Base-by-base conservation (phyloP, 1,140 invertebrate species). In the Drosophila albomicans region DNA sequence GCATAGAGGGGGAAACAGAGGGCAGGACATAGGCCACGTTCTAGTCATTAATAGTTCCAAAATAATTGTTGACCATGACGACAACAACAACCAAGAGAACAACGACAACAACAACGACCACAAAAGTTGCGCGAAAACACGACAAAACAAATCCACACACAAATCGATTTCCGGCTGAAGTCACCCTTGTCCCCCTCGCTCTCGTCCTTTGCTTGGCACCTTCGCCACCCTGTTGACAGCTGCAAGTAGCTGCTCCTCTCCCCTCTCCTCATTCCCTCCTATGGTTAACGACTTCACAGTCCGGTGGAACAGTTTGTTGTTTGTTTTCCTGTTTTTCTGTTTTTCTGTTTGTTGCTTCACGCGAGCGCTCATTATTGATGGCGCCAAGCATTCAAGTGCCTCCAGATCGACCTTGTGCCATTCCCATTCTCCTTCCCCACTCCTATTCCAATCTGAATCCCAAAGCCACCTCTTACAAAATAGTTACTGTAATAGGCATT, bases 61-160 rank as follows among this genome's bases (percentile, higher is more conserved):
- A 87, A 87, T 88, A 88, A 88, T 87, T 84, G 80, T 87, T 82
- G 84, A 88, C 84, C 85, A 84, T 82, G 75, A 68, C 75, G 61
- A 77, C 52, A 45, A 58, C 28, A 7, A 5, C 30, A 16, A 64
- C 65, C 7, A 41, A 3, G 38, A n/a, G 8, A 41, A 11, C 10
- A 11, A 64, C 68, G 49, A 77, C 46, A 35, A 57, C 25, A 5
- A 5, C 30, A 13, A 61, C 69, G 46, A 79, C 51, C 75, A 71
- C 54, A 66, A 73, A 81, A 86, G 72, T 79, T 85, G 68, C 65
- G 74, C 67, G 49, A 66, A 59, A 77, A 73, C 63, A 75, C 76
- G 79, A 82, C 85, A 84, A 66, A 88, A 88, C 80, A 88, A 88
- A 88, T 88, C 85, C 78, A 78, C 48, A 84, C 85, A 89, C 85